Conservation (phyloP, 2,888 invertebrate species). For the Balanococcus diminutus region DNA sequence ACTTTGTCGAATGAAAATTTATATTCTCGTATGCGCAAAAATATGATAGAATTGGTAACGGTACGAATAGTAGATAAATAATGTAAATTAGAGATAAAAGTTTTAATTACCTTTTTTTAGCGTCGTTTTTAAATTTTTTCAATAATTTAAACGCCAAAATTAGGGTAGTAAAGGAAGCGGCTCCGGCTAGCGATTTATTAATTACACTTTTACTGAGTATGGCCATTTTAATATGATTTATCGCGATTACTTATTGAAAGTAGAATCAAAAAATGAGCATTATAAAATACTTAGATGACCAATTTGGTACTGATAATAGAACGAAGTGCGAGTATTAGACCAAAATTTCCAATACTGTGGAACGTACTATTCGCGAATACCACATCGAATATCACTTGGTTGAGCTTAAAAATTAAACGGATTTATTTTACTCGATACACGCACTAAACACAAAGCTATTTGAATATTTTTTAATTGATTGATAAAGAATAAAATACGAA, state of each 20-base stretch:
- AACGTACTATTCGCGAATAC: neutral
- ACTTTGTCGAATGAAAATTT: neutral
- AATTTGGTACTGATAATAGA: neutral
- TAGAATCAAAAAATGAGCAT: neutral
- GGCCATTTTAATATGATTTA: neutral
- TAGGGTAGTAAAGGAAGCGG: slow-evolving; percentile 17
- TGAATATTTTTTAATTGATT: neutral
- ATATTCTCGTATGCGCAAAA: neutral
- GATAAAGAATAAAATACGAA: neutral
- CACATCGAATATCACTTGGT: neutral
- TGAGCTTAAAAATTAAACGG: neutral
- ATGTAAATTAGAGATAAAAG: neutral
- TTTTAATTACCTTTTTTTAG: slow-evolving; percentile 21
- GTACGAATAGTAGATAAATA: neutral
- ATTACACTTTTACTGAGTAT: slow-evolving; percentile 36
- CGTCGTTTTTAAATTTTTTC: slow-evolving; percentile 45
- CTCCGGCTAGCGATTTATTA: slow-evolving; percentile 40
- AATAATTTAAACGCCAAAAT: slow-evolving; percentile 24
- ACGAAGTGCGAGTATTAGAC: neutral
- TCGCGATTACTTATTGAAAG: neutral
- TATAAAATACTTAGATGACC: neutral
- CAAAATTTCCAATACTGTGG: neutral
- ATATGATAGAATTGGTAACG: neutral
- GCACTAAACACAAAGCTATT: neutral
- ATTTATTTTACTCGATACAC: neutral